Percentiles rank a stretch among this genome's conserved stretches.
Evolutionary conservation across 2,797 vertebrate genomes (phyloP).

Genomic region (Falco cherrug): DNA sequence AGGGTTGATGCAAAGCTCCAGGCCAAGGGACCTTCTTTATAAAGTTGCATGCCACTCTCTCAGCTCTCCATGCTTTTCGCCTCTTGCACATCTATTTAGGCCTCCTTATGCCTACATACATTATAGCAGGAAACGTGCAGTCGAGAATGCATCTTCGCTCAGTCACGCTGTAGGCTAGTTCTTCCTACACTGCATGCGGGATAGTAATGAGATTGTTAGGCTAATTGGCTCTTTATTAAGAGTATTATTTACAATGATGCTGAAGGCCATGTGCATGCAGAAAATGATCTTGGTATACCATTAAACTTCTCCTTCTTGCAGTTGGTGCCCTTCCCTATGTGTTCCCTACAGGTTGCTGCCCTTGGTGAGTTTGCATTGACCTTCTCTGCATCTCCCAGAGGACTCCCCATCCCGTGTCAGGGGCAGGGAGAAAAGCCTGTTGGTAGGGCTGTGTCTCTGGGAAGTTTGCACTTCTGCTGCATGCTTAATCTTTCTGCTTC

Average conservation of each 20-base stretch:
- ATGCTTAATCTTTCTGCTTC: neutral
- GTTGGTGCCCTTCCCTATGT: rapidly evolving
- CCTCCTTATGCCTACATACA: neutral
- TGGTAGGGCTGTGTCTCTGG: neutral
- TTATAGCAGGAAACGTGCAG: neutral
- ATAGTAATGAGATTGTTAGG: slow-evolving; percentile 26
- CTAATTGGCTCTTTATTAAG: slow-evolving; percentile 61
- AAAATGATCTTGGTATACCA: neutral
- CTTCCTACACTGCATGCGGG: neutral
- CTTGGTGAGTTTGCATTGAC: neutral
- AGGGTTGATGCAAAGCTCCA: neutral
- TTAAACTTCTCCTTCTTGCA: neutral
- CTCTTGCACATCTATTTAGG: neutral
- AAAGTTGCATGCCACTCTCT: neutral
- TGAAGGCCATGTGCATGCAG: slow-evolving; percentile 8
- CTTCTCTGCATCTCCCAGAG: neutral
- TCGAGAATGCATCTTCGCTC: neutral
- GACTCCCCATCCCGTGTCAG: neutral
- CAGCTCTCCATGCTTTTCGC: neutral
- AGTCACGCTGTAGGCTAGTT: neutral
- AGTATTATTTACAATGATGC: slow-evolving; percentile 54
- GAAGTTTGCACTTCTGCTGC: neutral
- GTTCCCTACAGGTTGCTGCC: neutral
- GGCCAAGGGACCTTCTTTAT: neutral
- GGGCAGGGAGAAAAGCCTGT: neutral